Conservation (phyloP, 2,888 invertebrate genomes). For the Brachyopa scutellaris region DNA sequence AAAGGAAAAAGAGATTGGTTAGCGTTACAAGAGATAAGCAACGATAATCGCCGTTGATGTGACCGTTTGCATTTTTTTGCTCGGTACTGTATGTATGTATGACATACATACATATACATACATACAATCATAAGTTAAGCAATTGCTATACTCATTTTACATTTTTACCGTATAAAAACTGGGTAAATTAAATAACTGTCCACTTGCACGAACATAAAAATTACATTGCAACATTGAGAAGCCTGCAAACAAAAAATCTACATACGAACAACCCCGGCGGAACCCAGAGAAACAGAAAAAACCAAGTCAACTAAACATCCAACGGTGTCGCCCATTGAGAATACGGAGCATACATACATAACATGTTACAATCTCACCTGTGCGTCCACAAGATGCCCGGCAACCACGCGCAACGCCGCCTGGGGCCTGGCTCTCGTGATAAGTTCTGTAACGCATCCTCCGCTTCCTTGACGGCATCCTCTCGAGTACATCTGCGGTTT, state of each 20-base stretch:
- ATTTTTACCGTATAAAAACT: constrained; percentile 27
- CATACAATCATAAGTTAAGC: neutral
- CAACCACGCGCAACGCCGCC: too few relatives aligned
- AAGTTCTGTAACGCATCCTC: constrained; percentile 45
- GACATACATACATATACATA: too few relatives aligned
- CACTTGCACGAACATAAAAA: constrained; percentile 32
- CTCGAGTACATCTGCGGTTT: constrained; percentile 54
- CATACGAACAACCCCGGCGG: constrained; percentile 3
- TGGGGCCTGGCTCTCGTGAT: constrained; percentile 52
- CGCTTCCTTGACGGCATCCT: too few relatives aligned
- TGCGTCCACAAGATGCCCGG: constrained; percentile 50
- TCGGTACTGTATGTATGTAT: too few relatives aligned
- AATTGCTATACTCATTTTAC: neutral
- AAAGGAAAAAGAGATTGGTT: too few relatives aligned
- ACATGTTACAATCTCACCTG: constrained; percentile 44
- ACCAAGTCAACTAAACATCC: neutral
- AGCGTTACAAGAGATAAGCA: too few relatives aligned
- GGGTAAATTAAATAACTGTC: constrained; percentile 31
- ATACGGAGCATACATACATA: constrained; percentile 26
- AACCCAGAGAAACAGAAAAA: constrained; percentile 22
- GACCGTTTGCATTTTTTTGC: too few relatives aligned
- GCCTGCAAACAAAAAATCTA: constrained; percentile 4
- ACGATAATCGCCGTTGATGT: too few relatives aligned
- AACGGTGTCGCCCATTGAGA: constrained; percentile 21
- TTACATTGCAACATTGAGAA: constrained; percentile 10